Evolutionary conservation across 2,113 vertebrate species (phyloP).

Genomic region (Rallus limicola): DNA sequence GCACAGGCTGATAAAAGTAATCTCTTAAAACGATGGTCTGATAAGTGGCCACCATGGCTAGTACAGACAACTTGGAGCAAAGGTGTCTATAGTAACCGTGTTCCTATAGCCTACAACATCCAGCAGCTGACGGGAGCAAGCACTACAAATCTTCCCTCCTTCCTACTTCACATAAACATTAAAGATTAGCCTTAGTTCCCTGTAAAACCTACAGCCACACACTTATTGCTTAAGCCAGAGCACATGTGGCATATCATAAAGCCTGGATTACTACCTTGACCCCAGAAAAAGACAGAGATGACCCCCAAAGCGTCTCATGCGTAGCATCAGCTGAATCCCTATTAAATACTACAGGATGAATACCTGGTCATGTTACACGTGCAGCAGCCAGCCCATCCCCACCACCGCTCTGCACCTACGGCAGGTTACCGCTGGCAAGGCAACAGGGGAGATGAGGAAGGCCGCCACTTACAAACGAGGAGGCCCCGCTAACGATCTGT

Average conservation of each 20-base stretch:
- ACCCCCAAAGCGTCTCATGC: neutral
- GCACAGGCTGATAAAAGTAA: neutral
- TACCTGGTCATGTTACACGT: fast-evolving
- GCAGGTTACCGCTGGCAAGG: neutral
- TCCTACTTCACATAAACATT: neutral
- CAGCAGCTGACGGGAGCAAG: neutral
- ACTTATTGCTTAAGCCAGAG: neutral
- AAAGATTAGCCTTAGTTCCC: fast-evolving
- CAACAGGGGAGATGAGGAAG: neutral
- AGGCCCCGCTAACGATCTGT: no score
- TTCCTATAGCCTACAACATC: neutral
- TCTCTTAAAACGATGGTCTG: neutral
- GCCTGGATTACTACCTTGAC: no score
- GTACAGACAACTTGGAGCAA: neutral
- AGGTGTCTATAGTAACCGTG: fast-evolving
- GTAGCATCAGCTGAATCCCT: neutral
- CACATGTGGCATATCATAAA: fast-evolving
- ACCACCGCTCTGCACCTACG: neutral
- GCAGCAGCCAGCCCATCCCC: neutral
- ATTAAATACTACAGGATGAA: neutral
- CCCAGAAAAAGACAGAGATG: neutral
- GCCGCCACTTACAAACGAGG: fast-evolving
- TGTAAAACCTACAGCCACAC: neutral
- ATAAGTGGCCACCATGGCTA: fast-evolving
- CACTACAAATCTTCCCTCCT: neutral